These are phyloP conservation scores for Myrmecobius fasciatus DNA, from an alignment of 2,113 vertebrate genomes.

Conservation along the genomic window DNA sequence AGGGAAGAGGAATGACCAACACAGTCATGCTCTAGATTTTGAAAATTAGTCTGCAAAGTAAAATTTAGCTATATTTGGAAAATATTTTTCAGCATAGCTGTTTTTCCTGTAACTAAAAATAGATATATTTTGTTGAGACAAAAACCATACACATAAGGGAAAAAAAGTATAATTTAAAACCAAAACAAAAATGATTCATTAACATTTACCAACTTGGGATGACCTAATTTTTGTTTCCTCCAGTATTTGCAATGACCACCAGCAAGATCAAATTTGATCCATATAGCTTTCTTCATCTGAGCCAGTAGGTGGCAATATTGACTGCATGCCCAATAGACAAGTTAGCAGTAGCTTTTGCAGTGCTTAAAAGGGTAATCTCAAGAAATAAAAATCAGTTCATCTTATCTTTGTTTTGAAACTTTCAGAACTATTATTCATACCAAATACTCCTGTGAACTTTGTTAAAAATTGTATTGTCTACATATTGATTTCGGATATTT, in stretches of 20 bases:
- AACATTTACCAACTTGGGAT: background rate
- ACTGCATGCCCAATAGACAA: background rate
- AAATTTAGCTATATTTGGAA: background rate
- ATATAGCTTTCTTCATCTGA: background rate
- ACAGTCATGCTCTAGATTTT: background rate
- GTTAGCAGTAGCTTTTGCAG: background rate
- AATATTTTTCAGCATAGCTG: background rate
- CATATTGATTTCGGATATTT: conserved; percentile 67
- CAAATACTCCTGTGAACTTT: conserved; percentile 63
- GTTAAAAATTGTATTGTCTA: conserved; percentile 31
- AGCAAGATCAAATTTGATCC: background rate
- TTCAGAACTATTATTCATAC: conserved; percentile 64
- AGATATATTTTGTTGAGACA: background rate
- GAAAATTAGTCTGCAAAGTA: background rate
- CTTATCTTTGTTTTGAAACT: conserved; percentile 78
- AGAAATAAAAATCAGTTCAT: conserved; percentile 75
- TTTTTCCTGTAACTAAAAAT: background rate
- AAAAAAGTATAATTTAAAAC: background rate
- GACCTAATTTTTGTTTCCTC: background rate
- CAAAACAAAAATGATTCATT: background rate
- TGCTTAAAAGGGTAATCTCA: conserved; percentile 66
- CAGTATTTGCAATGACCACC: background rate
- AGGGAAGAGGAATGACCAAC: background rate
- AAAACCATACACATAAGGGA: background rate
- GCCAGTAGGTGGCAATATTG: conserved; percentile 70